Evolutionary conservation across 2,797 vertebrate species (phyloP), one percentile per base, ranked within the genome.

Genomic region (Fratercula arctica): DNA sequence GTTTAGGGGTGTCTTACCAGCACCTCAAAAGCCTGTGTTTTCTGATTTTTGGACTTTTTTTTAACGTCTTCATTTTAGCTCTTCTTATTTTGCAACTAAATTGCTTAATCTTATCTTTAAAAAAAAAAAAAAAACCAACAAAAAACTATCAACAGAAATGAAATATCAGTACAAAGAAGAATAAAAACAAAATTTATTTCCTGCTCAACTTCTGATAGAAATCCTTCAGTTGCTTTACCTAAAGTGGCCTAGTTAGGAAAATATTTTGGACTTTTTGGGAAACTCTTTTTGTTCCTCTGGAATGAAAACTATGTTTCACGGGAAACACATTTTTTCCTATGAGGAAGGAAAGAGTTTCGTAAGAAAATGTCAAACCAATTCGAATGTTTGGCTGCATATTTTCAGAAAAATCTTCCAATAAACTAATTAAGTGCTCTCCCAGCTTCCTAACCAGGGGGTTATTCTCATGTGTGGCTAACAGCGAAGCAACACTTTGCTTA

Each of bases 271-370:
- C 57, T n/a, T 78, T 74, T 19, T 1, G 3, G 16, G 19, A 9
- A 86, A 28, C 8, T 23, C 3, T 0, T 74, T 68, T 64, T 63
- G 10, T 54, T 84, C 15, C 31, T 75, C 45, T 73, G 18, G 11
- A 86, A 66, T 23, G 7, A 81, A 69, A 80, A 57, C 10, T 18
- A 6, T 0, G 0, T 87, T 93, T 46, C 0, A 0, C 3, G 5
- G 2, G 16, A 59, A 84, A 85, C 24, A 9, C 4, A 3, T 15
- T 80, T 5, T n/a, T 67, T 89, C 8, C 10, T 7, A 1, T 6
- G 43, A 90, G 20, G 31, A 72, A 41, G 24, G 16, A 35, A 50
- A 6, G n/a, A 26, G 20, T 54, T 90, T 45, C 48, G 15, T 28
- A 46, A 66, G 48, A 68, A 68, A 43, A 59, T 24, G 61, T 86